Evolutionary conservation across 2,113 vertebrate genomes (phyloP).

Genomic region (Neodon shergylaensis): DNA sequence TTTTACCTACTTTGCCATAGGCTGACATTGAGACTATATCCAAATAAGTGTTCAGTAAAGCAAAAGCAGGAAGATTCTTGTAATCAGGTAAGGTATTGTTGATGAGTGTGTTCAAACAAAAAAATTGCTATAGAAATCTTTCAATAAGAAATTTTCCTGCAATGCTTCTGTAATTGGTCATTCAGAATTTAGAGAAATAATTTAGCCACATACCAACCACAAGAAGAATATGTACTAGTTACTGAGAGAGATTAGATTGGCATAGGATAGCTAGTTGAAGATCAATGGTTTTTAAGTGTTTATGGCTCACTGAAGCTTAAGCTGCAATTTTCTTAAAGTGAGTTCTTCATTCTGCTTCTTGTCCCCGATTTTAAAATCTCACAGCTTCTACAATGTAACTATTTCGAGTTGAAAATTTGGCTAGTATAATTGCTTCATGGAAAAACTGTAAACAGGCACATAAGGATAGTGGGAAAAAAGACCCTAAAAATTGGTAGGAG

Average conservation of each 20-base stretch:
- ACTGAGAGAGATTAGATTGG: not conserved
- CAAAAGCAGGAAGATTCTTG: not conserved
- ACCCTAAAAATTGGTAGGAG: not conserved
- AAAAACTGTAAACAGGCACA: not conserved
- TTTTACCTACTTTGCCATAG: not conserved
- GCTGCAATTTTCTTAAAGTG: not conserved
- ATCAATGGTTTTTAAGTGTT: not conserved
- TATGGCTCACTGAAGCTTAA: not conserved
- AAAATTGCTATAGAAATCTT: not conserved
- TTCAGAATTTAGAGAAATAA: not conserved
- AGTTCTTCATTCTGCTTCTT: not conserved
- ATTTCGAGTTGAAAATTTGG: not conserved
- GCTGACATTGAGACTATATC: not conserved
- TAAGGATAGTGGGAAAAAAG: not conserved
- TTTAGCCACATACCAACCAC: not conserved
- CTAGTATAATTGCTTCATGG: not conserved
- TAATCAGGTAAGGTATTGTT: not conserved
- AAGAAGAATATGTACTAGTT: not conserved
- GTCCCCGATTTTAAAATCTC: not conserved
- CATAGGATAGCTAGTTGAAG: no score
- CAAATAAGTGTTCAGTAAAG: not conserved
- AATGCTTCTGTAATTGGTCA: not conserved
- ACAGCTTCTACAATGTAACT: not conserved
- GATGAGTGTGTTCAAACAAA: not conserved
- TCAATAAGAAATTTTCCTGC: not conserved